Conservation (phyloP, 2,113 vertebrate genomes). For the Microtus oregoni region DNA sequence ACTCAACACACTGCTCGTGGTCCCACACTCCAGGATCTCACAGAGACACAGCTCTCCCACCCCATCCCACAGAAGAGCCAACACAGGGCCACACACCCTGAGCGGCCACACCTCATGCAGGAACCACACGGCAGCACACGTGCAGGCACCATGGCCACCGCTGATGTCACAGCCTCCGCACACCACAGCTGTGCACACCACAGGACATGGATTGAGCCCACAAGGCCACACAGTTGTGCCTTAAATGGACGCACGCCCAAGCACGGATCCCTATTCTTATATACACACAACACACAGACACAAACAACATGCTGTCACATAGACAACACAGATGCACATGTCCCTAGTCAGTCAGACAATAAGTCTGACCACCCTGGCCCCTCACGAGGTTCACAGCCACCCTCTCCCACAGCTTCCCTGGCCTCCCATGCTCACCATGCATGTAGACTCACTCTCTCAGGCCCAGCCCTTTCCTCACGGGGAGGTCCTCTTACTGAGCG, state of each 20-base stretch:
- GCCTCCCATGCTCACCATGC: neutral
- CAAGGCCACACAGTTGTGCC: neutral
- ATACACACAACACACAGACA: neutral
- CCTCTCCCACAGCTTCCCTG: neutral
- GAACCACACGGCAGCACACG: neutral
- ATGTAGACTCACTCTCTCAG: neutral
- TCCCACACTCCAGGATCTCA: too few species aligned
- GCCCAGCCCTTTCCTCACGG: neutral
- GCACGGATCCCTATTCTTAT: too few species aligned
- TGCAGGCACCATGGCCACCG: neutral
- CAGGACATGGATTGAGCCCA: neutral
- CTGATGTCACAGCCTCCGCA: neutral
- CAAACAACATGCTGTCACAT: neutral
- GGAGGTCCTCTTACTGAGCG: neutral
- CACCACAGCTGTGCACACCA: neutral
- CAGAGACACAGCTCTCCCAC: neutral
- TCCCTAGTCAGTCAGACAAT: neutral
- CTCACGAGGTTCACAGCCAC: neutral
- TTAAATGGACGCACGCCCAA: neutral
- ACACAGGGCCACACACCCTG: neutral
- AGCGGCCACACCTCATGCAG: neutral
- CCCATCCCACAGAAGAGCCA: fast-evolving
- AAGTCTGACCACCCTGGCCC: neutral
- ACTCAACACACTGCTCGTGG: neutral
- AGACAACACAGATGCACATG: neutral